phyloP scores from a whole-genome alignment of 1,140 invertebrate genomes.

The Drosophila kohkoa region DNA sequence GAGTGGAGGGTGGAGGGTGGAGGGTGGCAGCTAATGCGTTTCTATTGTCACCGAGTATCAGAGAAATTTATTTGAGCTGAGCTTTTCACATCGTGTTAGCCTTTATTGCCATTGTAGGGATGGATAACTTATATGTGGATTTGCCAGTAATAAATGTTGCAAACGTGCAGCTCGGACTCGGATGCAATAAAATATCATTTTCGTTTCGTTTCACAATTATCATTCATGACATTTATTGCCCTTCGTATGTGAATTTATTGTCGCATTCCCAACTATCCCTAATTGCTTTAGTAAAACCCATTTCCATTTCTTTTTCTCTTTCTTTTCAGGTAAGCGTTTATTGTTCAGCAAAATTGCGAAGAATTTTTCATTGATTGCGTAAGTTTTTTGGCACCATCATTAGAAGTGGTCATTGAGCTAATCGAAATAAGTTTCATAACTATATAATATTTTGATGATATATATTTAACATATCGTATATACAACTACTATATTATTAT shows the following conservation, averaged over 20 bases:
- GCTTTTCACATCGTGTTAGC: slow-evolving; percentile 55
- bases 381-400: slow-evolving; percentile 32
- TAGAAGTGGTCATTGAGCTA: neutral
- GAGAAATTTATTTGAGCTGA: slow-evolving; percentile 71
- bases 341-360: slow-evolving; percentile 9
- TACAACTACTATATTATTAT: slow-evolving; percentile 24
- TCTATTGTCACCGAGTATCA: slow-evolving; percentile 62
- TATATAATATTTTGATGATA: slow-evolving; percentile 8
- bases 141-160: slow-evolving; percentile 45
- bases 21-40: slow-evolving; percentile 60
- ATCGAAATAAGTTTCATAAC: slow-evolving; percentile 28
- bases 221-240: slow-evolving; percentile 21
- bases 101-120: slow-evolving; percentile 70
- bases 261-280: neutral
- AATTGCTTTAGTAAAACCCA: slow-evolving; percentile 11
- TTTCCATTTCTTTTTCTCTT: neutral
- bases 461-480: slow-evolving; percentile 22
- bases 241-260: slow-evolving; percentile 11
- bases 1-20: no score
- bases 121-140: slow-evolving; percentile 66
- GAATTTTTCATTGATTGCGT: slow-evolving; percentile 22
- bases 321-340: slow-evolving; percentile 66
- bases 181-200: slow-evolving; percentile 40
- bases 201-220: slow-evolving; percentile 18
- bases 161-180: slow-evolving; percentile 22